phyloP scores from a whole-genome alignment of 2,888 invertebrate genomes.

The Oeneis ivallda region DNA sequence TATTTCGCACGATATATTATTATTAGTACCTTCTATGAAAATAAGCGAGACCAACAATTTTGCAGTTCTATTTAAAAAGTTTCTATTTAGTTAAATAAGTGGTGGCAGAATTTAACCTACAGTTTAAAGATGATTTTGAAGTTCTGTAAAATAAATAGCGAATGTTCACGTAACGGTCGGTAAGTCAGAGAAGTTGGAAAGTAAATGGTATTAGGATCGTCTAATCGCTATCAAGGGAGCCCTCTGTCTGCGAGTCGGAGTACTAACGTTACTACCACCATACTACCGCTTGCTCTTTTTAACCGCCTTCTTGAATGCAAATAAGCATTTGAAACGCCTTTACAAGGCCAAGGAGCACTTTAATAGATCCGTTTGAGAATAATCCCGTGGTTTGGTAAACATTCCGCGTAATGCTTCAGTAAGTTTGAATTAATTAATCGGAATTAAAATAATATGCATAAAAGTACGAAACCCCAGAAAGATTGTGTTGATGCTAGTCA shows the following conservation, averaged over 20 bases:
- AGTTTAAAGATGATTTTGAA: slow-evolving; percentile 64
- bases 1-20: not conserved
- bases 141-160: slow-evolving; percentile 71
- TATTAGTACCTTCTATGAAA: not conserved
- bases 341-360: slow-evolving; percentile 23
- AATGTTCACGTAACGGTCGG: slow-evolving; percentile 73
- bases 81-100: too few relatives aligned
- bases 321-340: slow-evolving; percentile 29
- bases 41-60: not conserved
- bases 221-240: slow-evolving; percentile 80
- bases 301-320: slow-evolving; percentile 32
- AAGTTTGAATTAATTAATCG: not conserved
- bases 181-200: slow-evolving; percentile 76
- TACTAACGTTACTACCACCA: slow-evolving; percentile 30
- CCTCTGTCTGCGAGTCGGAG: slow-evolving; percentile 46
- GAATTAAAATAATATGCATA: not conserved
- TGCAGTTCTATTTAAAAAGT: not conserved
- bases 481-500: not conserved
- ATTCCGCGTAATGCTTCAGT: slow-evolving; percentile 9
- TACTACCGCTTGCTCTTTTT: slow-evolving; percentile 20
- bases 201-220: slow-evolving; percentile 80
- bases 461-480: not conserved
- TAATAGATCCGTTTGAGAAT: slow-evolving; percentile 26
- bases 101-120: slow-evolving; percentile 47
- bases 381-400: slow-evolving; percentile 24